Evolutionary conservation across 2,797 vertebrate species (phyloP), one percentile per base, ranked within the genome.

Genomic region (Platalea minor): DNA sequence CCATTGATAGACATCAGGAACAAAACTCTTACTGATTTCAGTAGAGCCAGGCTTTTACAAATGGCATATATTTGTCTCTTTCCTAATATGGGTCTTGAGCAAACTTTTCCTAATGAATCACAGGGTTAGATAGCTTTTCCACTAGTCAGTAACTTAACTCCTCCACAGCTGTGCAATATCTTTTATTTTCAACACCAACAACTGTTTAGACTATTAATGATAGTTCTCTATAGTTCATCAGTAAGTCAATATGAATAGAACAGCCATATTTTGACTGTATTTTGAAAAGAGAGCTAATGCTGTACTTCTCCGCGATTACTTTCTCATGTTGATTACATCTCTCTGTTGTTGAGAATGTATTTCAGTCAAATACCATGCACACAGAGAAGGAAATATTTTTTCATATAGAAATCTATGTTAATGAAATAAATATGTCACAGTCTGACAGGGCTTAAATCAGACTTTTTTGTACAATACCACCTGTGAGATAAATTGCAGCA

Each of bases 31-130:
- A 51, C 70, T 93, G 63, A 89, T 79, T 95, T 91, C 81, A 82
- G 46, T 35, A 81, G 67, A 93, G 51, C 45, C 88, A 91, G 80
- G 35, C 74, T 77, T 94, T 79, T 88, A 82, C 56, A 85, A 93
- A 90, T 13, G 17, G 39, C 70, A 81, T 74, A 20, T 91, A 90
- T 95, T 94, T 91, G 74, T 95, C 51, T 87, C 94, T 96, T 95
- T 94, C 93, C 86, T 95, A 94, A 94, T 93, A 93, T 88, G 92
- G 86, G 41, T 86, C 87, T 94, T 96, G 92, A 96, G 94, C 83
- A 96, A 96, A 93, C 79, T 96, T 96, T 95, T 96, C 94, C 95
- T 95, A 91, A 94, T 96, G 94, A 95, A 96, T 95, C 94, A 95
- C 88, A 93, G 93, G 41, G 70, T 78, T 95, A 95, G 91, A 94